These are phyloP conservation scores for Onychomys torridus DNA, from an alignment of 2,797 vertebrate genomes.

Conservation along the genomic window DNA sequence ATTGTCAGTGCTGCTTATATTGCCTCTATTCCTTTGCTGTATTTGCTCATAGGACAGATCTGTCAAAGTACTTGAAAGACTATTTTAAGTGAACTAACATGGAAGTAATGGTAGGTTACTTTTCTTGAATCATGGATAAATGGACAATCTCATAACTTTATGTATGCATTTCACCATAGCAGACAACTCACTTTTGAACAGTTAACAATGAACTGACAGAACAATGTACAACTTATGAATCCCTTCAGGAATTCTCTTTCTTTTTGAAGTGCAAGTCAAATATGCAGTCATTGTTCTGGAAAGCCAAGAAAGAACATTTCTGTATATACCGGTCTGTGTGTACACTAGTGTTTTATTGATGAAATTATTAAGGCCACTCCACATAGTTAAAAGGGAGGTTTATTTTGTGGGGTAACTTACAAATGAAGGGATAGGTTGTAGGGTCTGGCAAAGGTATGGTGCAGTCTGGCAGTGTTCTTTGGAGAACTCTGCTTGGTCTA, in stretches of 20 bases:
- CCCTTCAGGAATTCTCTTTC: background rate
- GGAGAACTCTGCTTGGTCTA: no score
- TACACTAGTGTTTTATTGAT: background rate
- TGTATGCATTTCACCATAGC: background rate
- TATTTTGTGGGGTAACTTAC: no score
- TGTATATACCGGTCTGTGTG: background rate
- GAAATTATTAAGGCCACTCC: no score
- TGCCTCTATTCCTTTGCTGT: background rate
- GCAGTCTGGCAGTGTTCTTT: no score
- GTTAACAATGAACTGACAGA: background rate
- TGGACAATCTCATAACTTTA: background rate
- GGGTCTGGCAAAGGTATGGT: no score
- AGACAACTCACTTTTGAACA: background rate
- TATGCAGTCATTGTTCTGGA: background rate
- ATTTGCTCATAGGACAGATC: background rate
- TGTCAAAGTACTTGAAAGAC: background rate
- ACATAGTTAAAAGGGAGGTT: no score
- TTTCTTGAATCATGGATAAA: constrained; percentile 1
- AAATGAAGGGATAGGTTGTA: no score
- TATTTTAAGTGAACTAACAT: constrained; percentile 7
- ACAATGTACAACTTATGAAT: background rate
- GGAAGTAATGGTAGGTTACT: background rate
- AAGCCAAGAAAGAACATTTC: background rate
- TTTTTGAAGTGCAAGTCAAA: background rate
- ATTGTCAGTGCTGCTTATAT: background rate